Percentiles rank a stretch among this genome's conserved stretches.
Conservation (phyloP, 2,113 vertebrate species). For the Ptilonorhynchus violaceus region DNA sequence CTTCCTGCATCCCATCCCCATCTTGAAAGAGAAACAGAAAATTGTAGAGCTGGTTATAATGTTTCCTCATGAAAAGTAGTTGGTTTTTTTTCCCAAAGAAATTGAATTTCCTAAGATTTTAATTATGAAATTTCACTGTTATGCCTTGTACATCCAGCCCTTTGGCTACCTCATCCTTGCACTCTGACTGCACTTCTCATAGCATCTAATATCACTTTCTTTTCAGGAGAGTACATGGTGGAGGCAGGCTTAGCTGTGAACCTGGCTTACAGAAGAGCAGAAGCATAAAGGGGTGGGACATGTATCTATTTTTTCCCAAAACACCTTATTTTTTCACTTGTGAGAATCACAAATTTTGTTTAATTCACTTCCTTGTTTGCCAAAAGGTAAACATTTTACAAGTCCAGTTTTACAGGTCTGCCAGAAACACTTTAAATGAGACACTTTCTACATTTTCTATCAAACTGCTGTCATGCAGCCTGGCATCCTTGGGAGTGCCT, state of each 20-base stretch:
- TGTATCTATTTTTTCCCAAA: neutral
- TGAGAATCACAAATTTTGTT: neutral
- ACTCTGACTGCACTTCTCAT: neutral
- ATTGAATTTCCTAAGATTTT: neutral
- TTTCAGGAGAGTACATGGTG: neutral
- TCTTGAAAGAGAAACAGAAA: neutral
- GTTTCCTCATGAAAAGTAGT: neutral
- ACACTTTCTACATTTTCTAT: neutral
- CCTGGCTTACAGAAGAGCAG: neutral
- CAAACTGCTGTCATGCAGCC: neutral
- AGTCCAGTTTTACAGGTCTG: neutral
- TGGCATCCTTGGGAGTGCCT: neutral
- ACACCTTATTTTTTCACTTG: neutral
- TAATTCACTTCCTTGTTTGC: neutral
- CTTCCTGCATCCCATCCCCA: neutral
- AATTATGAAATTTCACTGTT: neutral
- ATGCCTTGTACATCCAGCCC: neutral
- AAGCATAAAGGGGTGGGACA: neutral
- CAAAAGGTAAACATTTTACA: neutral
- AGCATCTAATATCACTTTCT: neutral
- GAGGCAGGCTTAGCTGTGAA: neutral
- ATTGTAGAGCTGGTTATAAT: neutral
- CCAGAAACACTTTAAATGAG: neutral
- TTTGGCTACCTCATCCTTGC: rapidly evolving
- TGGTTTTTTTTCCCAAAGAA: neutral